phyloP scores from a whole-genome alignment of 92 coral and sea anemone species.

The Phenganax marumi region DNA sequence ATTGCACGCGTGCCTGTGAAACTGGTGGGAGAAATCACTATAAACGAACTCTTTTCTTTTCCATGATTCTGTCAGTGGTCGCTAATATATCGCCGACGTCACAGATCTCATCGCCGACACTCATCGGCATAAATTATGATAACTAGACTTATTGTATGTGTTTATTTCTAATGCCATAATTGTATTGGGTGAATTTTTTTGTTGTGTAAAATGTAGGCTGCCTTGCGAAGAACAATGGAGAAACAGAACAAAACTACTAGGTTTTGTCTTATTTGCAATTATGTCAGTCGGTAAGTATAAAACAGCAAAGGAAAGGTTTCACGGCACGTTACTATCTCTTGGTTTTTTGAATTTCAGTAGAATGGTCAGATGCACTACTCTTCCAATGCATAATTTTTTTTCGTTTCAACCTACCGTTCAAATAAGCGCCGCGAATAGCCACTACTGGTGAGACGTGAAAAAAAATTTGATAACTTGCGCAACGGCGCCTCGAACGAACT shows the following conservation, averaged over 20 bases:
- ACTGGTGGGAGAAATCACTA: no score
- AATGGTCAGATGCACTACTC: no score
- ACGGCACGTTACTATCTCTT: no score
- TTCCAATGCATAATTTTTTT: no score
- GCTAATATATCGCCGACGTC: neutral
- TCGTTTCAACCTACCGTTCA: no score
- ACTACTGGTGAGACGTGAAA: no score
- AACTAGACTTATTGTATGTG: neutral
- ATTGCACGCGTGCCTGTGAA: neutral
- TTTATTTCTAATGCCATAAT: neutral
- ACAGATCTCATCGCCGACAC: no score
- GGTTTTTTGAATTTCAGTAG: no score
- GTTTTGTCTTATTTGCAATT: constrained; percentile 97
- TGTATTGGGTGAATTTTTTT: neutral
- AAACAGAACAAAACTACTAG: constrained; percentile 92
- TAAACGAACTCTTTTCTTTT: neutral
- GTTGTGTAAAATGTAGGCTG: constrained; percentile 61
- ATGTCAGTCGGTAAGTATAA: constrained; percentile 82
- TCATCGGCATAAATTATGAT: no score
- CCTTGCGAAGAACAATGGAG: constrained; percentile 96
- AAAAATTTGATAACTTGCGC: no score
- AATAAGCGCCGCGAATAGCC: no score
- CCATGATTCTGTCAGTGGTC: neutral
- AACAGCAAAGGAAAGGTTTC: neutral
- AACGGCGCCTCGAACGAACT: no score